These are phyloP conservation scores for Cremastobaeus sp. DNA, from an alignment of 2,888 invertebrate genomes.

Conservation along the genomic window DNA sequence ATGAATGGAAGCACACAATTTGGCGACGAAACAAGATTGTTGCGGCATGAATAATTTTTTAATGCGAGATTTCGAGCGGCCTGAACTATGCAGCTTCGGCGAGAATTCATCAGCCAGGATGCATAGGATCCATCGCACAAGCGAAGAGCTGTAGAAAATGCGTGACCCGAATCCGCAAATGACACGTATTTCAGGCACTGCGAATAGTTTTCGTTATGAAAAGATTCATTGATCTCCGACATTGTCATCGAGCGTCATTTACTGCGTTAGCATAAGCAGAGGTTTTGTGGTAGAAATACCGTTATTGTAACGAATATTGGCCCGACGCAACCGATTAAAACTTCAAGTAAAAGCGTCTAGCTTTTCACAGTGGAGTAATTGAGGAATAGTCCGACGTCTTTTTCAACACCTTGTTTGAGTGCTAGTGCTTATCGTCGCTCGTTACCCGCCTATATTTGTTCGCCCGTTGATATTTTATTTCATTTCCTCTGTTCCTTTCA, in stretches of 20 bases:
- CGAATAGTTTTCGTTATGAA: constrained; percentile 56
- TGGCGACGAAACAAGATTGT: constrained; percentile 13
- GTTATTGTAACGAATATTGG: too few relatives aligned
- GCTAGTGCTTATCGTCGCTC: too few relatives aligned
- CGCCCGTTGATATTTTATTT: too few relatives aligned
- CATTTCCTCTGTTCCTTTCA: too few relatives aligned
- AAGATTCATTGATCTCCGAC: constrained; percentile 54
- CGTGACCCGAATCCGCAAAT: constrained; percentile 54
- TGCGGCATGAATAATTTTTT: constrained; percentile 11
- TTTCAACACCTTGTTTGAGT: too few relatives aligned
- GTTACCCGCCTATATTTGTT: too few relatives aligned
- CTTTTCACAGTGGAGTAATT: too few relatives aligned
- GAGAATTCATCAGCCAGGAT: constrained; percentile 30
- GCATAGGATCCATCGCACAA: constrained; percentile 23
- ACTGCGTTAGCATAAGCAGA: constrained; percentile 41
- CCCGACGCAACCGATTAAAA: too few relatives aligned
- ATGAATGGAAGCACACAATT: constrained; percentile 10
- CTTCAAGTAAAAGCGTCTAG: too few relatives aligned
- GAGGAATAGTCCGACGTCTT: too few relatives aligned
- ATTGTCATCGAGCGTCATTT: constrained; percentile 56
- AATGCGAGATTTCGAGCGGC: not conserved
- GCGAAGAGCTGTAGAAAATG: constrained; percentile 23
- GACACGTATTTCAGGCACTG: constrained; percentile 52
- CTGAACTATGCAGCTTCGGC: not conserved
- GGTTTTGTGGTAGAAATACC: too few relatives aligned